Evolutionary conservation across 1,140 invertebrate genomes (phyloP), one percentile per base, ranked within the genome.

Genomic region (Aphidius ervi): DNA sequence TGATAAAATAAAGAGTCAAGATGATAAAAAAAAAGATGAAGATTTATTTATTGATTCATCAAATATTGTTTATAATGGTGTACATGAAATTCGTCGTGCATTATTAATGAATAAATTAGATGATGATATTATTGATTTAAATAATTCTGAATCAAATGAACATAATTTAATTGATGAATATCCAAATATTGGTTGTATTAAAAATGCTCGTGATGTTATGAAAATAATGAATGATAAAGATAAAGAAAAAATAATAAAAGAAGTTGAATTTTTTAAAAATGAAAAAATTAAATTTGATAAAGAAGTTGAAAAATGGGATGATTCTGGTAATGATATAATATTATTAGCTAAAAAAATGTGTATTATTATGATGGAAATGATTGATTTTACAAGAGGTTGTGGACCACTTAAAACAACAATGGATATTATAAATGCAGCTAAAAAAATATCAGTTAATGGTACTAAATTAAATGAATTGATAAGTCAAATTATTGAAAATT

Each of bases 331-430:
- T 75, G 98, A 99, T 75, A 98, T 99, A 62, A 99, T 99, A 76
- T 95, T 98, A 50, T 82, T 99, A 42, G 97, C 98, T 1, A 99
- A 99, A 76, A 93, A 99, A 74, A 99, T 99, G 92, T 99, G 97
- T 79, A 97, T 98, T 91, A 99, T 99, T 66, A 99, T 99, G 97
- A 96, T 99, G 90, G 97, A 99, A 79, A 99, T 99, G 98, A 99
- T 97, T 6, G 97, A 99, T 76, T 99, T 99, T 73, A 99, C 97
- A 4, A 88, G 97, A 69, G 98, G 98, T 37, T 89, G 95, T 62
- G 98, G 98, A 16, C 97, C 97, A 2, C 80, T 99, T 40, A 99
- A 98, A 78, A 98, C 94, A 2, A 99, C 98, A 0, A 99, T 99
- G 97, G 97, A 99, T 79, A 95, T 99, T 0, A 99, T 99, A 65